These are phyloP conservation scores for Tenthredo mesomela DNA, from an alignment of 2,888 invertebrate genomes.

Conservation along the genomic window DNA sequence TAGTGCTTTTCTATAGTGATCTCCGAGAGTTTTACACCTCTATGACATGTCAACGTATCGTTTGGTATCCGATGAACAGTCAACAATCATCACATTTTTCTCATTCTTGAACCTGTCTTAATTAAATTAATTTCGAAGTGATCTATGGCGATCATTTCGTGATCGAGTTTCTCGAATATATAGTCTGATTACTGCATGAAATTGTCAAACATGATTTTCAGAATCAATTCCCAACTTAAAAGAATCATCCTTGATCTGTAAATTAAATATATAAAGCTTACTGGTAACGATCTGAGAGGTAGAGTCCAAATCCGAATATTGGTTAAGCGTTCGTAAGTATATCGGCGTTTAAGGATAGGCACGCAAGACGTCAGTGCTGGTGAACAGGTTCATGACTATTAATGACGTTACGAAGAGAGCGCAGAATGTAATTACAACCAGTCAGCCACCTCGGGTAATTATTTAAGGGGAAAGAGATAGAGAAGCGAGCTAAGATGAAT, in stretches of 20 bases:
- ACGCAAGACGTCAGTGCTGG: conserved; percentile 27
- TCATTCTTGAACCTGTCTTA: not conserved
- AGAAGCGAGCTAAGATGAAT: conserved; percentile 7
- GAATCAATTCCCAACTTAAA: not conserved
- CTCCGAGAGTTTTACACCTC: not conserved
- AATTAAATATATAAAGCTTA: not conserved
- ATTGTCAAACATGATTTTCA: not conserved
- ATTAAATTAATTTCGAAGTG: not conserved
- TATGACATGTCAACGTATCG: not conserved
- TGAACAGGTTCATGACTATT: conserved; percentile 50
- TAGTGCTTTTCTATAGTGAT: not conserved
- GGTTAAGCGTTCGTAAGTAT: conserved; percentile 27
- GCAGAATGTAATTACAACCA: conserved; percentile 54
- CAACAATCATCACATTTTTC: not conserved
- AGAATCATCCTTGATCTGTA: conserved; percentile 15
- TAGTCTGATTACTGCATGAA: not conserved
- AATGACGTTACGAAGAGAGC: conserved; percentile 43
- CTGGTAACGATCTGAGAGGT: conserved; percentile 4
- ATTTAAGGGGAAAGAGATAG: conserved; percentile 39
- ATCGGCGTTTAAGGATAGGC: conserved; percentile 35
- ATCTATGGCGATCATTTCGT: not conserved
- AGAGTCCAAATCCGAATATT: conserved; percentile 5
- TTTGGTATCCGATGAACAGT: not conserved
- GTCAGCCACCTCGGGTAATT: conserved; percentile 56
- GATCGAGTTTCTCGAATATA: not conserved